Evolutionary conservation across 1,140 invertebrate species (phyloP).

Genomic region (Diorhabda carinulata): DNA sequence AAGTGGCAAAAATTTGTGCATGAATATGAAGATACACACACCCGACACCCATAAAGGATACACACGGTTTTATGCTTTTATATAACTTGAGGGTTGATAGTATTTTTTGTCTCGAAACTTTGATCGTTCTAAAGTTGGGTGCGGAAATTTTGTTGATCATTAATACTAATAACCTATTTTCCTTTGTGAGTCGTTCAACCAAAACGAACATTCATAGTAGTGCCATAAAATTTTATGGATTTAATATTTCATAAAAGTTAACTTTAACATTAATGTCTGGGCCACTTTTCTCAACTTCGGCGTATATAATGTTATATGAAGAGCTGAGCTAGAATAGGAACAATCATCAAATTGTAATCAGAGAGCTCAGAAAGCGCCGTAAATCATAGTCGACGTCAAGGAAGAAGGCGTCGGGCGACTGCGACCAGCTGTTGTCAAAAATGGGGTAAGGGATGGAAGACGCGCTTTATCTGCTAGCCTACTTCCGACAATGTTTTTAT

Average conservation of each 20-base stretch:
- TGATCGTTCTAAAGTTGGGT: too few species aligned
- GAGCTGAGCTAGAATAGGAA: conserved; percentile 28
- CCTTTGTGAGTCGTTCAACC: conserved; percentile 4
- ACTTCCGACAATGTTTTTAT: conserved; percentile 22
- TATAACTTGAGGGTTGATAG: too few species aligned
- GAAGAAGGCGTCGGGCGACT: conserved; percentile 8
- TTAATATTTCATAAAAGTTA: conserved; percentile 21
- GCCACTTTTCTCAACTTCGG: conserved; percentile 39
- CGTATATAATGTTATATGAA: conserved; percentile 34
- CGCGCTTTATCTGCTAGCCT: conserved; percentile 15
- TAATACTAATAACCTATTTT: neutral
- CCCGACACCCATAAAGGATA: too few species aligned
- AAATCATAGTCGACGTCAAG: conserved; percentile 33
- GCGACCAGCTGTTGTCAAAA: conserved; percentile 10
- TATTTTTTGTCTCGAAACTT: too few species aligned
- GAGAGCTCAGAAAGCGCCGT: conserved; percentile 39
- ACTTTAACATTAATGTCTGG: conserved; percentile 35
- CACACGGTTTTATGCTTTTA: too few species aligned
- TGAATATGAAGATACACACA: too few species aligned
- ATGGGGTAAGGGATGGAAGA: conserved; percentile 4
- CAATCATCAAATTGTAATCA: conserved; percentile 46
- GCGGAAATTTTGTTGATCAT: too few species aligned
- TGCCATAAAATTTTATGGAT: conserved; percentile 20
- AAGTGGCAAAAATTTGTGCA: too few species aligned
- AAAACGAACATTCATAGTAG: conserved; percentile 6